phyloP scores from a whole-genome alignment of 2,888 invertebrate genomes.

The Dryadula phaetusa region DNA sequence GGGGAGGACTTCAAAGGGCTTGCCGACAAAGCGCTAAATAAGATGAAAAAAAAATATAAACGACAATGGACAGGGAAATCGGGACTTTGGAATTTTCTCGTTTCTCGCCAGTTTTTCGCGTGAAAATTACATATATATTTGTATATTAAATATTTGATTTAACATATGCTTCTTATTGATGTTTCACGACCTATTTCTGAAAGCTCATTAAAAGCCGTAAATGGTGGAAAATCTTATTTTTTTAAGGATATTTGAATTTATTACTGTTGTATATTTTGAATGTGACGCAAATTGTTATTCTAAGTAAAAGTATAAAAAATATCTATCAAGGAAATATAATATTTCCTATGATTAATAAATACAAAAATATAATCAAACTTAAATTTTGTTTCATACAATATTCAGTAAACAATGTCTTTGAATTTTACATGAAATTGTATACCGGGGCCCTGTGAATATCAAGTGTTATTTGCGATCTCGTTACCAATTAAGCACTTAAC shows the following conservation, averaged over 20 bases:
- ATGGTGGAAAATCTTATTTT: no score
- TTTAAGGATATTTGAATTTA: no score
- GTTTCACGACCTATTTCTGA: neutral
- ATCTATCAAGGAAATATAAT: no score
- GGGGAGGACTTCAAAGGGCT: slow-evolving; percentile 77
- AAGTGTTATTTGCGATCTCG: slow-evolving; percentile 22
- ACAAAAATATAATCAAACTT: neutral
- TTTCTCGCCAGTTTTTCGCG: slow-evolving; percentile 67
- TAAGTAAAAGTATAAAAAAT: no score
- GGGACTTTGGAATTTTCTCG: slow-evolving; percentile 68
- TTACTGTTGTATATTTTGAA: no score
- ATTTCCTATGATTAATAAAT: neutral
- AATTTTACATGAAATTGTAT: neutral
- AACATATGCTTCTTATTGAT: slow-evolving; percentile 26
- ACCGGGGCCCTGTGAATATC: slow-evolving; percentile 1
- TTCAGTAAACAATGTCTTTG: neutral
- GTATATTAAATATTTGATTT: slow-evolving; percentile 50
- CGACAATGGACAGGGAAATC: slow-evolving; percentile 81
- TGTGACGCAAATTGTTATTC: no score
- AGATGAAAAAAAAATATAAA: slow-evolving; percentile 78
- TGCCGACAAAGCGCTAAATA: slow-evolving; percentile 84
- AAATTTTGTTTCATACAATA: neutral
- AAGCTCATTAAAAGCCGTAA: neutral
- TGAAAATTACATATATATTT: slow-evolving; percentile 58
- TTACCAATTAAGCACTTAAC: slow-evolving; percentile 25